Evolutionary conservation across 2,888 invertebrate genomes (phyloP).

Genomic region (Nymphalis c-album): DNA sequence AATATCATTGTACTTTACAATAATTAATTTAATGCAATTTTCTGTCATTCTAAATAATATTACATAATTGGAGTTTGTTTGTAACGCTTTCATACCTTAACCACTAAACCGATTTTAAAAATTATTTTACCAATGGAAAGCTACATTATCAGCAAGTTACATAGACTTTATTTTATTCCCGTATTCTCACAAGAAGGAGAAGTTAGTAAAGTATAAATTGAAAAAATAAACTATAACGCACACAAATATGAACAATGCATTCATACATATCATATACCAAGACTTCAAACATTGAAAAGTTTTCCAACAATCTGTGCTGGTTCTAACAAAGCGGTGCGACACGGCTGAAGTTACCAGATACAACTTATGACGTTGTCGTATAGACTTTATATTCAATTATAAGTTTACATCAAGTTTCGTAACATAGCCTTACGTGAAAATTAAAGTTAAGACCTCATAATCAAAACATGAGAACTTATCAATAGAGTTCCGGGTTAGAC

Average conservation of each 20-base stretch:
- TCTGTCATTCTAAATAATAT: too few relatives aligned
- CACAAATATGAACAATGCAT: neutral
- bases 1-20: too few relatives aligned
- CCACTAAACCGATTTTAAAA: too few relatives aligned
- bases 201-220: too few relatives aligned
- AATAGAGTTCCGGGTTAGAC: neutral
- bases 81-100: too few relatives aligned
- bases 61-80: too few relatives aligned
- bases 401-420: conserved; percentile 19
- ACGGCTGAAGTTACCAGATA: conserved; percentile 17
- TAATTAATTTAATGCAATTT: too few relatives aligned
- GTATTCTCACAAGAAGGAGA: too few relatives aligned
- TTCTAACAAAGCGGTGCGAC: conserved; percentile 16
- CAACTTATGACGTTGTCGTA: conserved; percentile 28
- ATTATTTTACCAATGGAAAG: too few relatives aligned
- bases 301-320: conserved; percentile 18
- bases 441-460: conserved; percentile 3
- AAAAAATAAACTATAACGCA: too few relatives aligned
- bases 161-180: too few relatives aligned
- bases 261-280: neutral
- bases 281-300: conserved; percentile 10
- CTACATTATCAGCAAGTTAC: too few relatives aligned
- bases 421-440: neutral
- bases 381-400: conserved; percentile 34
- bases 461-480: neutral